Evolutionary conservation across 2,797 vertebrate species (phyloP).

Genomic region (Pseudochaenichthys georgianus): DNA sequence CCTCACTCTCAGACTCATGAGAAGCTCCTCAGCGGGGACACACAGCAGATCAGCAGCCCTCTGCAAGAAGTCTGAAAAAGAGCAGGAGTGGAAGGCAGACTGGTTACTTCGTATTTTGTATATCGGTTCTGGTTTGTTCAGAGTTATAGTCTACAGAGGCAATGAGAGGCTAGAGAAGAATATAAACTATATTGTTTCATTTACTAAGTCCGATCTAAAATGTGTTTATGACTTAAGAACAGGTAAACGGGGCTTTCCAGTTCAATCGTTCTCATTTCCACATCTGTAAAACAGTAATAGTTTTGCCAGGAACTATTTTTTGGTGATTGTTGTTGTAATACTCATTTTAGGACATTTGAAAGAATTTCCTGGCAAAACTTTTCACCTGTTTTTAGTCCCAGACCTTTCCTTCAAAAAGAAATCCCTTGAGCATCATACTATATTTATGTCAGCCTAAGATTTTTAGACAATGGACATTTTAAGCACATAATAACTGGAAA

Average conservation of each 20-base stretch:
- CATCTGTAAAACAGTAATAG: no score
- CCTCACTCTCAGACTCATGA: slow-evolving; percentile 86
- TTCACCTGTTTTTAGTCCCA: no score
- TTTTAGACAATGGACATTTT: background rate
- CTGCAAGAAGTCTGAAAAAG: slow-evolving; percentile 82
- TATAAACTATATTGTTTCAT: no score
- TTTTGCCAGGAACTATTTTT: no score
- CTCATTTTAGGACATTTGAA: no score
- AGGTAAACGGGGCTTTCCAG: no score
- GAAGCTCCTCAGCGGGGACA: slow-evolving; percentile 83
- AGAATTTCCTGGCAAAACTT: no score
- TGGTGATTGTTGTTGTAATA: no score
- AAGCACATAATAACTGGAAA: background rate
- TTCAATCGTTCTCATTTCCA: no score
- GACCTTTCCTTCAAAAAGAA: background rate
- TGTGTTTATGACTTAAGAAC: no score
- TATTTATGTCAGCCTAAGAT: background rate
- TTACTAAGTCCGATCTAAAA: no score
- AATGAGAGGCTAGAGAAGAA: no score
- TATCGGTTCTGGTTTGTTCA: background rate
- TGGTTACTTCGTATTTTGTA: background rate
- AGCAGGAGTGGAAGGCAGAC: background rate
- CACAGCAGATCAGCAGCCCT: slow-evolving; percentile 85
- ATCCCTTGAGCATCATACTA: background rate
- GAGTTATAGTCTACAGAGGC: background rate